Base-by-base conservation (phyloP, 2,888 invertebrate genomes). In the Miltochrista miniata region DNA sequence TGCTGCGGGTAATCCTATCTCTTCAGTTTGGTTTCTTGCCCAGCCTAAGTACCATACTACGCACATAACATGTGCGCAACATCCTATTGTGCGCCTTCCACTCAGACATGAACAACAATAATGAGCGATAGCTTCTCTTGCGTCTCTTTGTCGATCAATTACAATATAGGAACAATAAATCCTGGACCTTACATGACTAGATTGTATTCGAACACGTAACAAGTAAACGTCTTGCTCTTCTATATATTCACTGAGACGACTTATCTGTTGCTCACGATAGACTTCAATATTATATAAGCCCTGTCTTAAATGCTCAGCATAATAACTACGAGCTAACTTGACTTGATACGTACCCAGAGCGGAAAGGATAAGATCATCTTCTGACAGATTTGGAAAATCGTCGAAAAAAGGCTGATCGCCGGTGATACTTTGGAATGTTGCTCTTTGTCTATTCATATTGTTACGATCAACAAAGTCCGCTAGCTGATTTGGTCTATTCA, bases 141-240 rank as follows among this genome's bases (percentile, higher is more conserved):
- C 15, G 1, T 31, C 14, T 13, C 12, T 39, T 33, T 44, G 34
- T 29, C 39, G 40, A 35, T 45, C 13, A 36, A 42, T 37, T 7
- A 51, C 15, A 31, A 46, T 51, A 11, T 51, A 45, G 10, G 39
- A 43, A 51, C 39, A 47, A 43, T 51, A 51, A 11, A 35, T 39
- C 24, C 35, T 42, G 2, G 34, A 42, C 35, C 30, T 24, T n/a
- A 43, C 47, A 35, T 51, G 51, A 43, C 47, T 35, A 24, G 44
- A 34, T 11, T 44, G 44, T 44, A 44, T 44, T 35, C 29, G 35
- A 18, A 24, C 14, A 41, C 24, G 36, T 45, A 39, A 10, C 35
- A 44, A 35, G 12, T 12, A 44, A 35, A 44, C 44, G 13, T 35
- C 33, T 44, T 18, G 18, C 24, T 34, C 35, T 35, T 7, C 24